Conservation (phyloP, 2,888 invertebrate species). For the Coenonympha arcania region DNA sequence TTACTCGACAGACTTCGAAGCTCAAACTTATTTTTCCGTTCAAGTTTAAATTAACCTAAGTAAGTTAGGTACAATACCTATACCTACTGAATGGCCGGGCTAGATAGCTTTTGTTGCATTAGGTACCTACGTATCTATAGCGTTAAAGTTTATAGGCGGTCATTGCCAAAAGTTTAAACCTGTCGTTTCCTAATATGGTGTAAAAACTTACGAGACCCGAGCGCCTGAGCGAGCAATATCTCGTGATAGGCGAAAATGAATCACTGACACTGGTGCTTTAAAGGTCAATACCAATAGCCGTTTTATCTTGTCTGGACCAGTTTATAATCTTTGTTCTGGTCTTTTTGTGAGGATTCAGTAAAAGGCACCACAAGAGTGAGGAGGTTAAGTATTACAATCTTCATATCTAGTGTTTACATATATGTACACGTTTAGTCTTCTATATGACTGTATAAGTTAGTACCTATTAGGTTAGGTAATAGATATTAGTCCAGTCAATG, state of each 20-base stretch:
- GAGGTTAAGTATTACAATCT: too few relatives aligned
- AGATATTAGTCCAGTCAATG: too few relatives aligned
- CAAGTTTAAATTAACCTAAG: neutral
- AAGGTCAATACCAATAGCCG: conserved; percentile 47
- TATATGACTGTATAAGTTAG: too few relatives aligned
- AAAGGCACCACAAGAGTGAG: neutral
- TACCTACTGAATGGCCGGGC: neutral
- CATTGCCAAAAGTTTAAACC: conserved; percentile 68
- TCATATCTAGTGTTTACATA: too few relatives aligned
- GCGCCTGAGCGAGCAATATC: conserved; percentile 40
- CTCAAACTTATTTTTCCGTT: neutral
- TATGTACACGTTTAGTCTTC: too few relatives aligned
- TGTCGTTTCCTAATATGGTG: conserved; percentile 65
- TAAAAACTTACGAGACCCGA: conserved; percentile 55
- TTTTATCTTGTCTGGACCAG: conserved; percentile 55
- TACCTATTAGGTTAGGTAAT: too few relatives aligned
- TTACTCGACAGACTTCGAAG: too few relatives aligned
- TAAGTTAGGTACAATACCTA: too few relatives aligned
- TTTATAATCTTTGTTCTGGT: conserved; percentile 46
- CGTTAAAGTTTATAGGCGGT: conserved; percentile 45
- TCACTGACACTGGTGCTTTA: conserved; percentile 43
- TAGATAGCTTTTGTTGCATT: neutral
- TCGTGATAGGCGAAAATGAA: conserved; percentile 45
- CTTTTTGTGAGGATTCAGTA: conserved; percentile 22
- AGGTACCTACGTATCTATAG: conserved; percentile 12